A percentile compares a stretch with the other conserved stretches of the same genome.
Evolutionary conservation across 2,797 vertebrate genomes (phyloP).

Genomic region (Remorina albescens): DNA sequence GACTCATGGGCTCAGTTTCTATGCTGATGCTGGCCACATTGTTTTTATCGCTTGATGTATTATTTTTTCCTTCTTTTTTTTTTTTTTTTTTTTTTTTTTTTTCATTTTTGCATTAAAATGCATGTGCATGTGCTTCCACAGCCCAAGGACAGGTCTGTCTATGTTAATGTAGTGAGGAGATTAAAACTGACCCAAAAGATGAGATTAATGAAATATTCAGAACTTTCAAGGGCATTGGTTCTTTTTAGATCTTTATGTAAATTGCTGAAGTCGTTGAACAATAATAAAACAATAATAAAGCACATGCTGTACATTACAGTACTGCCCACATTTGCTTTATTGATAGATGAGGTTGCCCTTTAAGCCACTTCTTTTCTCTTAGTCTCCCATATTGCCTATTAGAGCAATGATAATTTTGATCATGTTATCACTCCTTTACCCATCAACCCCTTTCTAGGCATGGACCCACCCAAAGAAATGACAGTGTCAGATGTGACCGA

Average conservation of each 20-base stretch:
- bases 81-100: slow-evolving; percentile 24
- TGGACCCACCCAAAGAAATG: slow-evolving; percentile 92
- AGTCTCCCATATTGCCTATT: neutral
- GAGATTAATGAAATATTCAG: slow-evolving; percentile 8
- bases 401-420: neutral
- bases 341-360: neutral
- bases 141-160: slow-evolving; percentile 47
- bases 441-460: slow-evolving; percentile 79
- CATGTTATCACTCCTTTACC: neutral
- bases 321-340: too few species aligned
- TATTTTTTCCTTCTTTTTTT: neutral
- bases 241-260: slow-evolving; percentile 19
- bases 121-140: slow-evolving; percentile 7
- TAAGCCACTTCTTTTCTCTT: neutral
- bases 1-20: slow-evolving; percentile 60
- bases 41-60: slow-evolving; percentile 27
- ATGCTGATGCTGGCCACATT: slow-evolving; percentile 53
- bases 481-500: slow-evolving; percentile 90
- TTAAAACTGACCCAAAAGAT: slow-evolving; percentile 32
- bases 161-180: slow-evolving; percentile 40
- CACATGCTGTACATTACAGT: too few species aligned
- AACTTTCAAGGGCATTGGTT: slow-evolving; percentile 33
- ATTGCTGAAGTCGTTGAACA: slow-evolving; percentile 18
- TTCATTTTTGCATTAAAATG: slow-evolving; percentile 36
- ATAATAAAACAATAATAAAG: neutral